Conservation (phyloP, 2,888 invertebrate species). For the Drosophila quasianomalipes region DNA sequence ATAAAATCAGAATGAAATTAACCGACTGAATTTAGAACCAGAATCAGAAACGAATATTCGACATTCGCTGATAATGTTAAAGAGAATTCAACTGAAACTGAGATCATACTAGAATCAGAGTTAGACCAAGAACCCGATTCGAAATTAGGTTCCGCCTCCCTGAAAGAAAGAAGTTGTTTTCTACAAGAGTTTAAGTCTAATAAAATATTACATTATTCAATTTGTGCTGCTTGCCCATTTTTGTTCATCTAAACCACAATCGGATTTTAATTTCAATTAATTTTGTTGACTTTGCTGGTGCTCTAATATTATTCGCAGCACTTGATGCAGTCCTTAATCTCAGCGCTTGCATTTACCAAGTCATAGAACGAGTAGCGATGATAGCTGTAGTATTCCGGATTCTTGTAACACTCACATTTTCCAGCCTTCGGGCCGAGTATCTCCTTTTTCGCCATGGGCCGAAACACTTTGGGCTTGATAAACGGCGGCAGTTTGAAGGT, state of each 20-base stretch:
- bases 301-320: conserved; percentile 6
- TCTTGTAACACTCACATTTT: conserved; percentile 24
- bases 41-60: background rate
- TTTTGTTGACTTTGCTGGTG: background rate
- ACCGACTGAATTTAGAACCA: background rate
- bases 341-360: conserved; percentile 7
- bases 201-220: background rate
- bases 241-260: background rate
- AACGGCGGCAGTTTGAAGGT: background rate
- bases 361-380: conserved; percentile 46
- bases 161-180: background rate
- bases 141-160: background rate
- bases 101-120: background rate
- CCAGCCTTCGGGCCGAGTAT: background rate
- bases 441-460: background rate
- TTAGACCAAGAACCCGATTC: no score
- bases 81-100: no score
- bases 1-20: background rate
- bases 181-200: background rate
- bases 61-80: background rate
- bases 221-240: background rate
- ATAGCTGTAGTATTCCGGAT: conserved; percentile 29
- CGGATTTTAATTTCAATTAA: background rate
- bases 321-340: conserved; percentile 3
- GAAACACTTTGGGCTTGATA: conserved; percentile 2